Conservation (phyloP, 2,797 vertebrate genomes). For the Antrozous pallidus region DNA sequence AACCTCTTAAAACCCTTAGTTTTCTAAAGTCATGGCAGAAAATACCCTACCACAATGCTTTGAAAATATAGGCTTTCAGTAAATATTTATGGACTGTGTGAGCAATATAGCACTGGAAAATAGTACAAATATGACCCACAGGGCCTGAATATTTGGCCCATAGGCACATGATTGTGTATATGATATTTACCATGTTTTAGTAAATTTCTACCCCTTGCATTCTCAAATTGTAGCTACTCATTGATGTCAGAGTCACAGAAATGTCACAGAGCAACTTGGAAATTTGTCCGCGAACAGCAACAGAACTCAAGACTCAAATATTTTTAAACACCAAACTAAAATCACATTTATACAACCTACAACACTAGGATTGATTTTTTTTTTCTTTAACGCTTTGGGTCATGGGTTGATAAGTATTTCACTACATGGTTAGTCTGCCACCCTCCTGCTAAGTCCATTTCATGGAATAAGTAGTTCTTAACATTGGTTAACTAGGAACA, state of each 20-base stretch:
- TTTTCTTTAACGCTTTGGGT: background rate
- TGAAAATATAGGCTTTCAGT: background rate
- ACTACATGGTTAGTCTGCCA: background rate
- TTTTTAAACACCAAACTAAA: slow-evolving; percentile 34
- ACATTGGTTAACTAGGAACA: background rate
- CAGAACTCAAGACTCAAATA: background rate
- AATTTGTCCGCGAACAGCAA: background rate
- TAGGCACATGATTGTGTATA: background rate
- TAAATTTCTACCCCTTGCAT: background rate
- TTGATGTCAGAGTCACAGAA: background rate
- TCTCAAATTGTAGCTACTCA: background rate
- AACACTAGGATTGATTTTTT: background rate
- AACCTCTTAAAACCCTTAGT: background rate
- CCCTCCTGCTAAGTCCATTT: background rate
- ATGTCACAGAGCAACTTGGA: background rate
- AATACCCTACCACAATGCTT: background rate
- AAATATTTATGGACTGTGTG: background rate
- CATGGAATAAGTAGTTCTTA: background rate
- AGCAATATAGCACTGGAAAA: background rate
- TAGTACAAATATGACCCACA: background rate
- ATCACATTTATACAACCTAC: background rate
- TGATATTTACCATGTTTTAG: background rate
- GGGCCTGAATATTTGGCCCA: background rate
- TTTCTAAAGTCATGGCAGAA: background rate
- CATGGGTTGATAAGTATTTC: background rate